A percentile compares a stretch with the other conserved stretches of the same genome.
Conservation (phyloP, 2,888 invertebrate species). For the Ochropleura plecta region DNA sequence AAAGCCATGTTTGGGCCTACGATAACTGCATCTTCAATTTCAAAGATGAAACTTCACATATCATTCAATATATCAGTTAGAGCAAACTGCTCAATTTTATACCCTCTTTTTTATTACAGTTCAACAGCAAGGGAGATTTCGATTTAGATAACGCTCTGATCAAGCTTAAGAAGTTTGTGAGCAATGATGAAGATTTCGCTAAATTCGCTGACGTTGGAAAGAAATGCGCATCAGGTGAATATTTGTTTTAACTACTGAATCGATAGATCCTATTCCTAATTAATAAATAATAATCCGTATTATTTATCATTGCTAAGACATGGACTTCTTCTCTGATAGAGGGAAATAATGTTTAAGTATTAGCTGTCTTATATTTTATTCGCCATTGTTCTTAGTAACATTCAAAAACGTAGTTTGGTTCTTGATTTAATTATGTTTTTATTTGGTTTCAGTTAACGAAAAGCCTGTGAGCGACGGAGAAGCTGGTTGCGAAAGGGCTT, state of each 20-base stretch:
- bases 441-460: constrained; percentile 62
- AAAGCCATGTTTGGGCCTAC: background rate
- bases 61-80: background rate
- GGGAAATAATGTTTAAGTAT: no score
- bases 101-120: constrained; percentile 43
- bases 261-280: no score
- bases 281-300: no score
- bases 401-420: background rate
- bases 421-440: background rate
- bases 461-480: constrained; percentile 71
- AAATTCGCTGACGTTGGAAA: constrained; percentile 46
- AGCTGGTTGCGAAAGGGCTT: constrained; percentile 75
- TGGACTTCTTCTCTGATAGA: background rate
- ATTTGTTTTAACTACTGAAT: background rate
- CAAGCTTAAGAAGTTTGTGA: constrained; percentile 42
- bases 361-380: no score
- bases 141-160: constrained; percentile 37
- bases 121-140: constrained; percentile 56
- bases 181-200: constrained; percentile 32
- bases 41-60: background rate
- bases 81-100: background rate
- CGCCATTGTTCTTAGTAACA: no score
- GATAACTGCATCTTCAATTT: background rate
- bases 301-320: background rate
- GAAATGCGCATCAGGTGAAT: constrained; percentile 52